Percentiles rank a stretch among this genome's conserved stretches.
These are phyloP conservation scores for Raja brachyura DNA, from an alignment of 2,113 vertebrate species.

Conservation along the genomic window DNA sequence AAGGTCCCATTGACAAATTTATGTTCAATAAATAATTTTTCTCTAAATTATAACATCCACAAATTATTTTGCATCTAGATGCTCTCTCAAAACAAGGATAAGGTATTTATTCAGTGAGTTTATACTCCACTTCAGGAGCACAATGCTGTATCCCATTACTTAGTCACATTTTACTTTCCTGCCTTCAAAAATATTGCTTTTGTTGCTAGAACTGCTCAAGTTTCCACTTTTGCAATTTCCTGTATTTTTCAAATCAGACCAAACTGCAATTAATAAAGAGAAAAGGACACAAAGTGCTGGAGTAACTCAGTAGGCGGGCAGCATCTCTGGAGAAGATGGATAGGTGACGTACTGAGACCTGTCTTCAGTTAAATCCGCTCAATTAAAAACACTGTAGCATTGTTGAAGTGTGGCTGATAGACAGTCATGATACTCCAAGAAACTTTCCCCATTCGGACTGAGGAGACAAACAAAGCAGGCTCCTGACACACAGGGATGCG, in stretches of 20 bases:
- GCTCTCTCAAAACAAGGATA: background rate
- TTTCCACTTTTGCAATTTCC: background rate
- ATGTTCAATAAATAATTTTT: background rate
- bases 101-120: background rate
- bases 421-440: background rate
- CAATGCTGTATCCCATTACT: background rate
- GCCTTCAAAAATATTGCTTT: background rate
- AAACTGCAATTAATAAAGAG: background rate
- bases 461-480: background rate
- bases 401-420: background rate
- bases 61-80: background rate
- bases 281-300: no score
- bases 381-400: background rate
- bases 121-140: background rate
- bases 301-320: no score
- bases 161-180: background rate
- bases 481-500: background rate
- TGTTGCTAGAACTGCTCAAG: background rate
- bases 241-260: background rate
- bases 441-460: background rate
- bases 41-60: background rate
- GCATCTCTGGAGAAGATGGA: no score
- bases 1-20: background rate
- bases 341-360: no score
- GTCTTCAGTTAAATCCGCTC: no score